Evolutionary conservation across 2,113 vertebrate species (phyloP), one percentile per base, ranked within the genome.

Genomic region (Pao palembangensis): DNA sequence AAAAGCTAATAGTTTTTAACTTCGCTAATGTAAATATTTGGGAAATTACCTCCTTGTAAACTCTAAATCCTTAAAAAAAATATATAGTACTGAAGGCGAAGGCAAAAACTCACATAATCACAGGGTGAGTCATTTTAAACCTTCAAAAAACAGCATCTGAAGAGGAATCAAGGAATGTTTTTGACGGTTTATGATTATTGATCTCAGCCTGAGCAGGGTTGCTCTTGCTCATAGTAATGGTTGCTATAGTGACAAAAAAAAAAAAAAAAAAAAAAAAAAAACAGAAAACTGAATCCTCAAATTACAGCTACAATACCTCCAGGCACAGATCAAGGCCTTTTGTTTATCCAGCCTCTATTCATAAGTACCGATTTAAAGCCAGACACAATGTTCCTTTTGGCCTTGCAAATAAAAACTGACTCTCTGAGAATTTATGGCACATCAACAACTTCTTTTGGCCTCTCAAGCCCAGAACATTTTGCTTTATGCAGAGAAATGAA

Each of bases 221-320:
- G 47, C 15, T 66, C 21, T 48, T 25, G 38, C 51, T 60, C 52
- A 56, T n/a, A 18, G 53, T 23, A 28, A 46, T 19, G n/a, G 64
- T 78, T 76, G 55, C 74, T 52, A 76, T 76, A 61, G 76, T 38
- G 57, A 79, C 64, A 57, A 64, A 71, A 16, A 73, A 75, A 28
- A 28, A 28, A 28, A 28, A 28, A 28, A 5, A 5, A 71, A 16
- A 73, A 75, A 28, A 28, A 28, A 28, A 28, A 28, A 28, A 5
- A 5, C 1, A 28, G 1, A 28, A 3, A 5, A 5, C 41, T 51
- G 21, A 47, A 42, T 50, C 31, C 31, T 55, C 34, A 69, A 73
- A 82, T 66, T 69, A 69, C 55, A 81, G 60, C 48, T 48, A 64
- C 20, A 66, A 56, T 58, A 72, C 57, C 31, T 68, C 47, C 25